Conservation (phyloP, 2,797 vertebrate genomes). For the Leucoraja ocellata region DNA sequence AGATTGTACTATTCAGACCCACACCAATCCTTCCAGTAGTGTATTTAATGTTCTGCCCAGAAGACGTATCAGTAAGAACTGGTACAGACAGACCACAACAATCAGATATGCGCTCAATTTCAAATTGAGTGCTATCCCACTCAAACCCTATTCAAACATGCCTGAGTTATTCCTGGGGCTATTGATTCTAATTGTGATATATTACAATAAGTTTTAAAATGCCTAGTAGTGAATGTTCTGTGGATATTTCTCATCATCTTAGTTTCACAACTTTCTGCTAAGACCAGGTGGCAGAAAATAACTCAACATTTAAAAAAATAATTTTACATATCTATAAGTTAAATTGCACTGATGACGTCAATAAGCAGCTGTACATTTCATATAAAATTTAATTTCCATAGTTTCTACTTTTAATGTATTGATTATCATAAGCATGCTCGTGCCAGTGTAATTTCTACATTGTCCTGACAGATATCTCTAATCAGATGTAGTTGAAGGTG, state of each 20-base stretch:
- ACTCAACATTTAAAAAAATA: slow-evolving; percentile 17
- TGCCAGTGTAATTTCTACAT: background rate
- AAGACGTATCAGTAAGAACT: too few species aligned
- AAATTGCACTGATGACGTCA: slow-evolving; percentile 11
- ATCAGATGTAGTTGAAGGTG: background rate
- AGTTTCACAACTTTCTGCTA: background rate
- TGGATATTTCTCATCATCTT: background rate
- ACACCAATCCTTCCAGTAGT: background rate
- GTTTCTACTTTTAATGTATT: background rate
- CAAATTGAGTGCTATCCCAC: too few species aligned
- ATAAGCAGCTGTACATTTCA: slow-evolving; percentile 29
- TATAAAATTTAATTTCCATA: background rate
- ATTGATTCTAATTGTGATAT: background rate
- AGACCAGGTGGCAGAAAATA: background rate
- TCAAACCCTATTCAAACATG: background rate
- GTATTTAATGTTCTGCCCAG: background rate
- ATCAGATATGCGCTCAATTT: background rate
- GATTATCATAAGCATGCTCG: slow-evolving; percentile 15
- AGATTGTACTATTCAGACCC: background rate
- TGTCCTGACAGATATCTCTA: background rate
- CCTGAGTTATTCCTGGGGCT: background rate
- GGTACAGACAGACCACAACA: background rate
- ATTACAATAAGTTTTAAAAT: background rate
- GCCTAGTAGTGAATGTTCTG: background rate
- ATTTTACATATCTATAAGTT: slow-evolving; percentile 35